Base-by-base conservation (phyloP, 1,140 invertebrate species). In the Rhizoglyphus robini region DNA sequence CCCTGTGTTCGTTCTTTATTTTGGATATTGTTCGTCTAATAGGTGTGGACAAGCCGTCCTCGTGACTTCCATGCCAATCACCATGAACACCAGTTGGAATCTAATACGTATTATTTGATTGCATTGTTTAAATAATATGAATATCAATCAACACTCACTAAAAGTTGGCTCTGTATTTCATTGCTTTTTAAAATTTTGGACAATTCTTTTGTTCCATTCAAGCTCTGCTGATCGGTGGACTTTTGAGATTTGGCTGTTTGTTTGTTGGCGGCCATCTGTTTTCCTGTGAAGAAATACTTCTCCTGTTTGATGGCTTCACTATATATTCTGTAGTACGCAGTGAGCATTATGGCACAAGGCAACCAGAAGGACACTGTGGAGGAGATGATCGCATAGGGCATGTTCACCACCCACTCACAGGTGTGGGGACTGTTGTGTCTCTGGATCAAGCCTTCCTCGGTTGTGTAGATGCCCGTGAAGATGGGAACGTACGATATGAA, bases 361-460 rank as follows among this genome's bases (percentile, higher is more conserved):
- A 94, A 93, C 92, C 92, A 96, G 74, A 96, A 96, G 0, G 90
- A 94, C 72, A 96, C 90, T 47, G 86, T 86, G 61, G 90, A 94
- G 13, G 90, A 95, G 58, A 96, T 82, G 27, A 94, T 82, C 1
- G 88, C 89, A 75, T 96, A 96, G 11, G 83, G 81, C 75, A 84
- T 85, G 78, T 95, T 96, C 66, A 95, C 91, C 65, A 84, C 83
- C 74, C 94, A 95, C 49, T 83, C 81, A 75, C 93, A 96, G 27
- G 82, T 77, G n/a, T 90, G 81, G 0, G 84, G 84, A 73, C 88
- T 76, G 1, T 77, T 68, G 57, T 59, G 86, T 76, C 46, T 78
- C 80, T 60, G 77, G 69, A n/a, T n/a, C 48, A 83, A 77, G 73
- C 92, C 84, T 68, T 86, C 83, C n/a, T 81, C 81, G 0, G 89